These are phyloP conservation scores for Leptatherina wallacei DNA, from an alignment of 2,797 vertebrate genomes.

Conservation along the genomic window DNA sequence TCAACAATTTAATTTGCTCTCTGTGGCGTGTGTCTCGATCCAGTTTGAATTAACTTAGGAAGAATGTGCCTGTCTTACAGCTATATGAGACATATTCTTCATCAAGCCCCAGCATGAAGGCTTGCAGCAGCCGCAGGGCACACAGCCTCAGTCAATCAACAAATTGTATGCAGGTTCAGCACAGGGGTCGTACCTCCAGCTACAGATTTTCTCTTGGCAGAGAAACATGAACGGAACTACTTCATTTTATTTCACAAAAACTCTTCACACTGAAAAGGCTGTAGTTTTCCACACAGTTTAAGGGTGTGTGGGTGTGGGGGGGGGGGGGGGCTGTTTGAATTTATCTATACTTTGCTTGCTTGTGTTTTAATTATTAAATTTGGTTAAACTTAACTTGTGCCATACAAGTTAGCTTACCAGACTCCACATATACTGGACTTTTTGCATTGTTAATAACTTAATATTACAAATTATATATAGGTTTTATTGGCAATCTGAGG, in stretches of 20 bases:
- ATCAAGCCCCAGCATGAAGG: constrained; percentile 71
- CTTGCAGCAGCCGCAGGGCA: constrained; percentile 36
- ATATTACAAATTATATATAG: not conserved
- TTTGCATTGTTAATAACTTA: not conserved
- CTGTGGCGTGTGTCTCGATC: constrained; percentile 50
- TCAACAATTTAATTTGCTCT: constrained; percentile 57
- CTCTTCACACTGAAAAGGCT: not conserved
- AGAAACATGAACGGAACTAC: constrained; percentile 1
- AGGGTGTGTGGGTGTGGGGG: too few relatives aligned
- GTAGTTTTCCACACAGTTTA: not conserved
- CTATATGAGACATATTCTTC: constrained; percentile 57
- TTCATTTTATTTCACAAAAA: not conserved
- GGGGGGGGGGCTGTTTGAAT: not conserved
- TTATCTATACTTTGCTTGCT: too few relatives aligned
- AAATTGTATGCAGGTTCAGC: constrained; percentile 53
- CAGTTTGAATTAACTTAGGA: constrained; percentile 53
- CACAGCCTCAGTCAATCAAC: constrained; percentile 41
- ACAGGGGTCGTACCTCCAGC: constrained; percentile 45
- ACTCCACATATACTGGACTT: constrained; percentile 12
- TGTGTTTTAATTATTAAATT: too few relatives aligned
- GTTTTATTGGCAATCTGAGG: not conserved
- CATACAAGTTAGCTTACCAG: constrained; percentile 1
- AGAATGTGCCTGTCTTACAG: constrained; percentile 62
- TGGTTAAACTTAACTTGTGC: not conserved
- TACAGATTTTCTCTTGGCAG: constrained; percentile 17